Base-by-base conservation (phyloP, 2,797 vertebrate genomes). In the Ispidina picta region DNA sequence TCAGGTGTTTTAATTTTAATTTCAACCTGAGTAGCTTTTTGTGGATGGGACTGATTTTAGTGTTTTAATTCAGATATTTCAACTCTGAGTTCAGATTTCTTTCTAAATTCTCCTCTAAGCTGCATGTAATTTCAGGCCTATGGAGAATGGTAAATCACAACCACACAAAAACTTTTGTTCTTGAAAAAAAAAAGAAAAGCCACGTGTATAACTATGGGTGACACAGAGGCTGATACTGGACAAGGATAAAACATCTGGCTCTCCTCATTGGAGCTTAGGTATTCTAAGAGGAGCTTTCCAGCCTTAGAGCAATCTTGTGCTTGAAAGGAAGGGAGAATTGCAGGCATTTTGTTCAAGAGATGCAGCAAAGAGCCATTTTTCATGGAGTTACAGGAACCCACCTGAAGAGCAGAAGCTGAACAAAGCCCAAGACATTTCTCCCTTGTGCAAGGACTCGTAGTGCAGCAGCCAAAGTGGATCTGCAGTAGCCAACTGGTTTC, bases 371-470 rank as follows among this genome's bases (percentile, higher is more conserved):
- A 86, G 22, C 31, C 17, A 35, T 65, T 74, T 92, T 74, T 84
- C 41, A 26, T 83, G 59, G 25, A 78, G 62, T 88, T 83, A 28
- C 41, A 88, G 52, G 51, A 92, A 59, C 20, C 31, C 59, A 77
- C n/a, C 70, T 89, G 70, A 66, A 94, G 43, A 87, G 59, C 41
- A 87, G 54, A 87, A 89, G 39, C 66, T 63, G 81, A 85, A 80
- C 0, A 1, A 85, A 80, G 31, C 75, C 59, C 25, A 49, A 62
- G 65, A 80, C 83, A 69, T 72, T 14, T 85, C 39, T 78, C 23
- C 44, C 26, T 77, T 68, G 58, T 9, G 54, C 69, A 73, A 60
- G 29, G 51, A 39, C 54, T 28, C 33, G 23, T 37, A 37, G 35
- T 37, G 35, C 35, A 37, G 17, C 31, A 83, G 18, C 28, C 59